These are phyloP conservation scores for Congeria kusceri DNA, from an alignment of 2,888 invertebrate genomes.

Conservation along the genomic window DNA sequence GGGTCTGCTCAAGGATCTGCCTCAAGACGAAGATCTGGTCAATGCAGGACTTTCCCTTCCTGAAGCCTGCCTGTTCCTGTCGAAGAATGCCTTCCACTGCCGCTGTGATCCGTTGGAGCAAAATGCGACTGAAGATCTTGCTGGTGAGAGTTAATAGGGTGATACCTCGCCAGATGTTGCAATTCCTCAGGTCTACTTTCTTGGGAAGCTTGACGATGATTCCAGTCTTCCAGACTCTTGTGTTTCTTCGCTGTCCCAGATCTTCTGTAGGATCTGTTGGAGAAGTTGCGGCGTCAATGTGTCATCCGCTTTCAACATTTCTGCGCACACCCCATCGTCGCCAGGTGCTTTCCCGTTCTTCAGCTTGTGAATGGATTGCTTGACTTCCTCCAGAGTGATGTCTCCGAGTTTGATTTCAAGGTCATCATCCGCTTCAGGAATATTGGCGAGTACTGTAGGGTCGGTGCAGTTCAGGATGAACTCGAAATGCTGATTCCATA, in stretches of 20 bases:
- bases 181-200: slow-evolving; percentile 22
- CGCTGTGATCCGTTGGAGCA: background rate
- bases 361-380: slow-evolving; percentile 9
- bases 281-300: background rate
- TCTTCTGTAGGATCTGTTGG: background rate
- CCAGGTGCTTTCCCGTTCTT: slow-evolving; percentile 22
- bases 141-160: slow-evolving; percentile 10
- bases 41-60: slow-evolving; percentile 5
- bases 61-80: slow-evolving; percentile 8
- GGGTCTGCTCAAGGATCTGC: slow-evolving; percentile 32
- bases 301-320: slow-evolving; percentile 14
- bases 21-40: slow-evolving; percentile 28
- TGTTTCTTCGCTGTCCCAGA: slow-evolving; percentile 5
- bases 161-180: slow-evolving; percentile 35
- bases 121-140: background rate
- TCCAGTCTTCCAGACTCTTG: slow-evolving; percentile 12
- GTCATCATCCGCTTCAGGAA: background rate
- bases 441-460: background rate
- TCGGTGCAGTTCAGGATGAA: background rate
- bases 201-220: slow-evolving; percentile 14
- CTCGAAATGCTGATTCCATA: background rate
- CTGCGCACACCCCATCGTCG: slow-evolving; percentile 14
- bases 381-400: background rate
- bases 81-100: background rate
- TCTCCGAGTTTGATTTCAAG: background rate